Evolutionary conservation across 2,113 vertebrate genomes (phyloP).

Genomic region (Corythornis madagascariensis): DNA sequence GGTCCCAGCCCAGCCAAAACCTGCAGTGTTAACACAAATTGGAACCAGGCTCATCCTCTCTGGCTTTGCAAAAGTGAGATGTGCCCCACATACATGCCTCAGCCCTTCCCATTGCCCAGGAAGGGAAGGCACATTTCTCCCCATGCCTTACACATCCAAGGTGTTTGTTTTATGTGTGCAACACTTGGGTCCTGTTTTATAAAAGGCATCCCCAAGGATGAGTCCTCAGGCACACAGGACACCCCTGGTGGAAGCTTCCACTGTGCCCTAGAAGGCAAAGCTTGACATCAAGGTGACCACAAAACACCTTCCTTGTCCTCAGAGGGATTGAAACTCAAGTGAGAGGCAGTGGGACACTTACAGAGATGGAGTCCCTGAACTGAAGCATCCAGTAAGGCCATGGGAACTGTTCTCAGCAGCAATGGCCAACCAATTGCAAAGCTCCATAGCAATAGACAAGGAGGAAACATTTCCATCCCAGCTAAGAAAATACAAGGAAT

Average conservation of each 20-base stretch:
- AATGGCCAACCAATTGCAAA: not conserved
- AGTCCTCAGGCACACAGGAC: not conserved
- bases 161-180: rapidly evolving
- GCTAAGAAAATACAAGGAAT: not conserved
- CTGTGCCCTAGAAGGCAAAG: not conserved
- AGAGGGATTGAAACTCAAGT: not conserved
- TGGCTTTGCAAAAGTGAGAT: not conserved
- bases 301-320: not conserved
- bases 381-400: rapidly evolving
- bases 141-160: not conserved
- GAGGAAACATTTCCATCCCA: not conserved
- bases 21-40: rapidly evolving
- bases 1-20: not conserved
- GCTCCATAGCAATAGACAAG: rapidly evolving
- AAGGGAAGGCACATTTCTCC: not conserved
- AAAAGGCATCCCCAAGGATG: not conserved
- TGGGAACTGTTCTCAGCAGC: not conserved
- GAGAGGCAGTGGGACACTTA: not conserved
- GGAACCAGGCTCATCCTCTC: rapidly evolving
- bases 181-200: not conserved
- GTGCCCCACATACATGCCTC: not conserved
- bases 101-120: not conserved
- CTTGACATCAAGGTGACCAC: not conserved
- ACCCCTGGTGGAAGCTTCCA: not conserved
- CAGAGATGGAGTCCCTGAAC: not conserved